Evolutionary conservation across 2,797 vertebrate species (phyloP).

Genomic region (Bradypodion ventrale): DNA sequence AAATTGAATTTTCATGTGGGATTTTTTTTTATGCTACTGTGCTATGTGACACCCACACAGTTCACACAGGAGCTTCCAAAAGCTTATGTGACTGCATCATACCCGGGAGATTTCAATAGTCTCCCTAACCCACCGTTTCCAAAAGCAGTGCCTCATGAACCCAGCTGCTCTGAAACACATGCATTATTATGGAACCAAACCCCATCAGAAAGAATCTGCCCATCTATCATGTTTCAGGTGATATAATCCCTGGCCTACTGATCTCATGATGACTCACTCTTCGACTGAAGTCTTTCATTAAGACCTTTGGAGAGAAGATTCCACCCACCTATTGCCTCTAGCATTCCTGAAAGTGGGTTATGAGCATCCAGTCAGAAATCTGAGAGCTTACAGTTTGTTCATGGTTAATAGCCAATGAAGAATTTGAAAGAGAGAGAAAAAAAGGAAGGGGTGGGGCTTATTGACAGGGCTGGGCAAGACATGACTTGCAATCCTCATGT

Average conservation of each 20-base stretch:
- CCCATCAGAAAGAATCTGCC: not conserved
- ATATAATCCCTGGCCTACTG: not conserved
- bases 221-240: not conserved
- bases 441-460: too few relatives aligned
- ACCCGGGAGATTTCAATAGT: not conserved
- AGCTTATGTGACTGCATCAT: not conserved
- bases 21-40: slow-evolving; percentile 15
- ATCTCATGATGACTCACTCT: not conserved
- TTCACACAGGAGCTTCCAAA: slow-evolving; percentile 3
- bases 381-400: not conserved
- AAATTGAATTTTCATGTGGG: slow-evolving; percentile 17
- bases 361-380: not conserved
- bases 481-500: too few relatives aligned
- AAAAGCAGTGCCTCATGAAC: not conserved
- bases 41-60: not conserved
- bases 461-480: too few relatives aligned
- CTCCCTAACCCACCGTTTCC: not conserved
- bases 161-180: not conserved
- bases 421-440: not conserved
- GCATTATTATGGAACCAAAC: not conserved
- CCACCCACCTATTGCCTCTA: not conserved
- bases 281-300: not conserved
- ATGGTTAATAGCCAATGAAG: too few relatives aligned
- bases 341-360: not conserved
- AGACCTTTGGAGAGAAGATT: not conserved